Evolutionary conservation across 2,113 vertebrate genomes (phyloP), one percentile per base, ranked within the genome.

Genomic region (Xyrauchen texanus): DNA sequence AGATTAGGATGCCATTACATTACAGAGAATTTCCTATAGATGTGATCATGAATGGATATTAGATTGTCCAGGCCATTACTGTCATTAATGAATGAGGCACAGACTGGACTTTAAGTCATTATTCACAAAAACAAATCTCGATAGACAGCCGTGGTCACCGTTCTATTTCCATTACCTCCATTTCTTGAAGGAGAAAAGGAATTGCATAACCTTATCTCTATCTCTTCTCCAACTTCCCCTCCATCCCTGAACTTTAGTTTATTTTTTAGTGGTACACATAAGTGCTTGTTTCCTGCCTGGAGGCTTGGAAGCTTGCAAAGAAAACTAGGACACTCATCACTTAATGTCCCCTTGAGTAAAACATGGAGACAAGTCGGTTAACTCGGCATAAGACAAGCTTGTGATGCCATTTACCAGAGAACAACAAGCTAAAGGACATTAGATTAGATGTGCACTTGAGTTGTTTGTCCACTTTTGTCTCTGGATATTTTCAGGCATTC

Each of bases 371-470:
- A 34, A 34, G 21, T 70, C 21, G 0, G 11, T 69, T 68, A 44
- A 57, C 68, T 34, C 21, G 21, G 21, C 21, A 34, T 34, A 34
- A 34, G 21, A 44, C 34, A 16, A 44, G 5, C 34, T 5, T 44
- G 52, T 44, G 11, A 7, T 42, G 21, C 9, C 7, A 13, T 15
- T 71, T 7, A 46, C 69, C 9, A n/a, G 3, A 71, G 42, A 42
- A 46, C 69, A 72, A 72, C 69, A 72, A 72, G 55, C n/a, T 16
- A 9, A 67, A 77, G 66, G 4, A 53, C 60, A 68, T 60, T 47
- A 34, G 55, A 68, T 61, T 77, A 57, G 11, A 13, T 58, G 13
- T 34, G 21, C 21, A 3, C 21, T 34, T 34, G 21, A 3, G 21
- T 34, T 34, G 52, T 21, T 77, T 60, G 15, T 68, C 49, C n/a